Base-by-base conservation (phyloP, 2,888 invertebrate genomes). In the Sphinx pinastri region DNA sequence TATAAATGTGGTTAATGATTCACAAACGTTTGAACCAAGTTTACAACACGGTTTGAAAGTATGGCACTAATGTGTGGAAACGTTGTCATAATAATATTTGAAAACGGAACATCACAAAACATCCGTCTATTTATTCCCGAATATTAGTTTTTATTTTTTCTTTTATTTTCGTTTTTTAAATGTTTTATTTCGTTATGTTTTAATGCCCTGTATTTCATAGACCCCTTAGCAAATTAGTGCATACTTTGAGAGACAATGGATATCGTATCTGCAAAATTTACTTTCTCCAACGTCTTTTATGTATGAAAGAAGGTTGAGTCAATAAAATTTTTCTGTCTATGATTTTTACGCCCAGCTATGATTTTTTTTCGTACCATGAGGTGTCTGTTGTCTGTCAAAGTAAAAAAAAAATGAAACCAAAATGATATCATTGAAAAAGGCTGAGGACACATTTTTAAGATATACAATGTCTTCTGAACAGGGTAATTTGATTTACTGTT, bases 391-490 rank as follows among this genome's bases (percentile, higher is more conserved):
- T 84, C 88, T 86, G 87, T 88, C 84, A 84, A 81, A 81, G 77
- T 71, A 78, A 75, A 79, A 82, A 85, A 84, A 81, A 80, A 81
- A 76, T 79, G 76, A 82, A 87, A 90, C 85, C 85, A 87, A 88
- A 85, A 85, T 81, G 84, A 93, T 94, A 94, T 94, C 93, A 94
- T 92, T 89, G 81, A 83, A 88, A 90, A 93, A 93, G 93, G 94
- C 94, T 93, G 94, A 93, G 93, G 94, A 90, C 89, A 88, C 89
- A 90, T 90, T 91, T 92, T 92, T 88, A 91, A 87, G 86, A 91
- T 92, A 93, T 93, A 94, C 93, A 94, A 93, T 92, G 93, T 93
- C 92, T 91, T 92, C 89, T 89, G 80, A 92, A 93, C 93, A 93
- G 93, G 93, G 93, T 93, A 93, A 88, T 89, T 91, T 93, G 75